Percentiles rank a stretch among this genome's conserved stretches.
Conservation (phyloP, 2,888 invertebrate genomes). For the Yponomeuta plumbellus region DNA sequence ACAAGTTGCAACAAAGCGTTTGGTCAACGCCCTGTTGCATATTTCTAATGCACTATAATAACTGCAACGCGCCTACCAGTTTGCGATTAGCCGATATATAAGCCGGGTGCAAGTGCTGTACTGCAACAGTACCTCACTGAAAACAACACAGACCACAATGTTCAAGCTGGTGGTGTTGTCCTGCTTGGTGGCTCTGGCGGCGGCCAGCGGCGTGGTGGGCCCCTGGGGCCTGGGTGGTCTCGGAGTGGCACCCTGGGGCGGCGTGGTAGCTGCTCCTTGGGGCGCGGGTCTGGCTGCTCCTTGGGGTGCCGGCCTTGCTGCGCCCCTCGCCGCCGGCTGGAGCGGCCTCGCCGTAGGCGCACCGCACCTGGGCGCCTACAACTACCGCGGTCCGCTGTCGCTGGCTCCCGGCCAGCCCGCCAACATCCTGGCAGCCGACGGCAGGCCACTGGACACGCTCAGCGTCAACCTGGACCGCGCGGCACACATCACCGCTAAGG, state of each 20-base stretch:
- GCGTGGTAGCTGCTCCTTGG: conserved; percentile 28
- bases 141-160: conserved; percentile 74
- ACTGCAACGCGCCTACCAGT: conserved; percentile 59
- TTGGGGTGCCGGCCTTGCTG: conserved; percentile 33
- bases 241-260: conserved; percentile 19
- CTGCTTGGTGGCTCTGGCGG: conserved; percentile 75
- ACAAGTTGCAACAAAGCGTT: conserved; percentile 26
- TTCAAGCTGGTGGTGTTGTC: conserved; percentile 79
- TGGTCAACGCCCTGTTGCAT: conserved; percentile 56
- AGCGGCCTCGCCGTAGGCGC: conserved; percentile 31
- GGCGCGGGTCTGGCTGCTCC: conserved; percentile 26
- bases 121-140: conserved; percentile 53
- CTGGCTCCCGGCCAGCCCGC: conserved; percentile 66
- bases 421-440: conserved; percentile 60
- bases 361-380: conserved; percentile 47
- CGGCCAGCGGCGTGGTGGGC: conserved; percentile 53
- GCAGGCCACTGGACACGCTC: conserved; percentile 66
- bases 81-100: conserved; percentile 48
- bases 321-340: conserved; percentile 36
- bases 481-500: conserved; percentile 57
- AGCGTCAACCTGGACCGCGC: conserved; percentile 67
- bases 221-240: not conserved
- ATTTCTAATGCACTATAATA: conserved; percentile 59
- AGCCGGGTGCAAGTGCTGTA: conserved; percentile 41
- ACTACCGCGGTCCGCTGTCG: conserved; percentile 65